Evolutionary conservation across 2,888 invertebrate species (phyloP).

Genomic region (Drosophila niveifrons): DNA sequence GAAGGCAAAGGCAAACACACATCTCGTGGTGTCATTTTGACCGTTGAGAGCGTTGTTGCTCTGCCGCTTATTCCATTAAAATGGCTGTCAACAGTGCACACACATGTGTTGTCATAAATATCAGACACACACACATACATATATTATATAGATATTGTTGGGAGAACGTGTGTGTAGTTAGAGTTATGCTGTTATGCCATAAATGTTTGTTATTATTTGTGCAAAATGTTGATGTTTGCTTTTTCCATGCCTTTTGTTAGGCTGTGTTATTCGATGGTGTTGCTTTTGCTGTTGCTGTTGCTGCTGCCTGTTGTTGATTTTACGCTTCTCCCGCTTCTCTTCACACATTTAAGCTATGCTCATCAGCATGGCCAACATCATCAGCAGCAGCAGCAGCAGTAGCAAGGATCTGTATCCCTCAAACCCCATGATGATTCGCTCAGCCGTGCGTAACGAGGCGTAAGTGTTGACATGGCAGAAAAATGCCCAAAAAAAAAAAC

Average conservation of each 20-base stretch:
- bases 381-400: slow-evolving; percentile 16
- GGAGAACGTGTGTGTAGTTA: slow-evolving; percentile 57
- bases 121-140: slow-evolving; percentile 31
- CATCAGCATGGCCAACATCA: slow-evolving; percentile 59
- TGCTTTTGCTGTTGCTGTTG: slow-evolving; percentile 3
- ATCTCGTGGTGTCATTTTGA: slow-evolving; percentile 51
- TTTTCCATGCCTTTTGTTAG: slow-evolving; percentile 65
- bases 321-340: slow-evolving; percentile 48
- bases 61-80: slow-evolving; percentile 77
- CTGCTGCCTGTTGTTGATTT: slow-evolving; percentile 57
- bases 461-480: slow-evolving; percentile 82
- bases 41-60: slow-evolving; percentile 40
- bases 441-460: slow-evolving; percentile 74
- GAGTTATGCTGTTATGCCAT: slow-evolving; percentile 65
- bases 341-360: slow-evolving; percentile 45
- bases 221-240: slow-evolving; percentile 82
- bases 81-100: slow-evolving; percentile 75
- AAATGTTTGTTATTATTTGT: slow-evolving; percentile 77
- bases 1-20: slow-evolving; percentile 34
- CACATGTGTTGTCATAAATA: slow-evolving; percentile 73
- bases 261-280: slow-evolving; percentile 19
- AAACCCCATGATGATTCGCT: slow-evolving; percentile 33
- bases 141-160: slow-evolving; percentile 14
- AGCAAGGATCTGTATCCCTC: slow-evolving; percentile 22
- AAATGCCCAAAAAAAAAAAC: slow-evolving; percentile 57